These are phyloP conservation scores for Acromyrmex charruanus DNA, from an alignment of 1,140 invertebrate species.

Conservation along the genomic window DNA sequence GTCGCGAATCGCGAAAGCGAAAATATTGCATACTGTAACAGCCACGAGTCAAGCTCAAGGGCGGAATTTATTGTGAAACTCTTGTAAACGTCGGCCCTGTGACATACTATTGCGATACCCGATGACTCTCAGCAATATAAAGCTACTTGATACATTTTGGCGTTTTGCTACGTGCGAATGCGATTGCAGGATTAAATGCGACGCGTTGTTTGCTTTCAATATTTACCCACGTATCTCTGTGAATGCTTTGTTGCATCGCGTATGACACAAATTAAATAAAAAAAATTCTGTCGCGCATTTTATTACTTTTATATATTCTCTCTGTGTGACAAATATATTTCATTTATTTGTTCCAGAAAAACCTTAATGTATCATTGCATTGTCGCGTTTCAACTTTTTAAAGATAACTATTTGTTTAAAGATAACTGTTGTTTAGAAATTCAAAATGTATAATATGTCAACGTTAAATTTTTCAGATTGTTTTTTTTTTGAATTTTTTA, in stretches of 20 bases:
- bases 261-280: constrained; percentile 35
- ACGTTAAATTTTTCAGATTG: background rate
- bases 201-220: constrained; percentile 45
- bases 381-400: constrained; percentile 9
- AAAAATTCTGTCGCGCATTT: constrained; percentile 6
- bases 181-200: constrained; percentile 52
- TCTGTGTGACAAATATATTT: background rate
- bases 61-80: constrained; percentile 44
- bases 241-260: constrained; percentile 32
- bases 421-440: background rate
- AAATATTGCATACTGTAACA: constrained; percentile 43
- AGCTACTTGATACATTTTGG: constrained; percentile 50
- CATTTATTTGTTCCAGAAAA: background rate
- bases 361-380: background rate
- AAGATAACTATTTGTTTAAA: constrained; percentile 2
- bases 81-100: constrained; percentile 42
- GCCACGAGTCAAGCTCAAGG: constrained; percentile 40
- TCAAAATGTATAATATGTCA: background rate
- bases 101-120: constrained; percentile 14
- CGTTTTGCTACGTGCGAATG: constrained; percentile 16
- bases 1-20: constrained; percentile 38
- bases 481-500: background rate
- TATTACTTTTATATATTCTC: constrained; percentile 28
- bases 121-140: constrained; percentile 40
- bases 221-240: constrained; percentile 20